Base-by-base conservation (phyloP, 2,113 vertebrate genomes). In the Salvelinus fontinalis region DNA sequence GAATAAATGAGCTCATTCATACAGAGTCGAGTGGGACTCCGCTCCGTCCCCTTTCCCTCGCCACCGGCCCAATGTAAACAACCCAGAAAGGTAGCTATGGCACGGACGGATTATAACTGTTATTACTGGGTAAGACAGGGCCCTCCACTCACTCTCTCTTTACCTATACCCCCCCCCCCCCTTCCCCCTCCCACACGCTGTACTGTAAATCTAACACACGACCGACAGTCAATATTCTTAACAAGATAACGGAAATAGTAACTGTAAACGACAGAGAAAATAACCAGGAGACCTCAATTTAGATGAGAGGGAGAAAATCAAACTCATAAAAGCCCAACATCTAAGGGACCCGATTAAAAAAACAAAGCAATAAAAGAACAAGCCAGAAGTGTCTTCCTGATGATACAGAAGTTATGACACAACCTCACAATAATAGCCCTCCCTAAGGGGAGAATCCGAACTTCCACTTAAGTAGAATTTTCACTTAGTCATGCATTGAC, bases 1-100 rank as follows among this genome's bases (percentile, higher is more conserved):
- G 87, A 92, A 93, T 90, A 93, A 94, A 92, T 89, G 90, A 90
- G 88, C 87, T 91, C 91, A 92, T 94, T 94, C 90, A 94, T 89
- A 68, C 54, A 48, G 74, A n/a, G 54, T 67, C 57, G 66, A 80
- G 83, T 67, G 59, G 67, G 71, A 12, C 39, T 44, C 39, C n/a
- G 79, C 83, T 83, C 77, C 76, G 44, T 84, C 75, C 72, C 65
- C 59, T 44, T 67, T 22, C 65, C 39, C 39, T 44, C 39, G 11
- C 39, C 49, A 80, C 76, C 65, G 44, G 77, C 83, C 89, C 86
- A 93, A 86, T 80, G 86, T 87, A 91, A 93, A 93, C 90, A 93
- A 54, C 39, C 75, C 76, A n/a, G 54, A 70, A 51, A 73, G 74
- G 34, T 29, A 62, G 22, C 27, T 11, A 68, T 54, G 18, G 3